Percentiles rank a stretch among this genome's conserved stretches.
Conservation (phyloP, 2,888 invertebrate genomes). For the Scaptomyza polygonia region DNA sequence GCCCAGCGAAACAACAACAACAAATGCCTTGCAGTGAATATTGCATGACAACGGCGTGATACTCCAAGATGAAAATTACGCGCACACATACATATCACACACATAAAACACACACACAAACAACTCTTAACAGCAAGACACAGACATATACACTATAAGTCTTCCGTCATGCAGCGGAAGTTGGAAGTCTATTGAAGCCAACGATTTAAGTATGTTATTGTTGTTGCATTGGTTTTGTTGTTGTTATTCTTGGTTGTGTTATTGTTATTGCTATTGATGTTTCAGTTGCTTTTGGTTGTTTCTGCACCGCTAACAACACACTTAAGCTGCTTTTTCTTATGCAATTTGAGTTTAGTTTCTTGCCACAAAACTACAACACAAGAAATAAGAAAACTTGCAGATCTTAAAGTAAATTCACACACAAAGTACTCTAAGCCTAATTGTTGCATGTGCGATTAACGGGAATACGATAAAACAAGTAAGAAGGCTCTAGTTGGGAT, state of each 20-base stretch:
- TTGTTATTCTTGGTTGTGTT: not conserved
- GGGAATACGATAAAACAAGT: not conserved
- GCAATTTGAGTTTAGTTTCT: conserved; percentile 27
- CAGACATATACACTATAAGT: conserved; percentile 20
- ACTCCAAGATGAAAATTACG: conserved; percentile 48
- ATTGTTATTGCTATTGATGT: conserved; percentile 24
- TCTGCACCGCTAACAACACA: conserved; percentile 43
- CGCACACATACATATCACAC: conserved; percentile 13
- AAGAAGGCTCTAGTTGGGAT: no score
- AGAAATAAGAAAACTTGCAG: not conserved
- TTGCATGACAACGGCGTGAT: conserved; percentile 68
- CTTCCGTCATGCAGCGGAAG: conserved; percentile 60
- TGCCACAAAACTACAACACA: no score
- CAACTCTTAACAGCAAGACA: not conserved
- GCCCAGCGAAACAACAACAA: conserved; percentile 12
- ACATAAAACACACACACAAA: conserved; percentile 6
- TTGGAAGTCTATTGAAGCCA: conserved; percentile 53
- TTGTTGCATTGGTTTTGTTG: conserved; percentile 11
- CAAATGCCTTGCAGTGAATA: conserved; percentile 48
- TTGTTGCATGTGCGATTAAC: conserved; percentile 9
- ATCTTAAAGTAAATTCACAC: not conserved
- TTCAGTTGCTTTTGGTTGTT: conserved; percentile 46
- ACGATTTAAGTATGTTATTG: conserved; percentile 16
- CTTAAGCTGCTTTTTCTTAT: conserved; percentile 41
- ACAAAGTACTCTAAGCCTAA: not conserved